Evolutionary conservation across 2,888 invertebrate species (phyloP).

Genomic region (Patella depressa): DNA sequence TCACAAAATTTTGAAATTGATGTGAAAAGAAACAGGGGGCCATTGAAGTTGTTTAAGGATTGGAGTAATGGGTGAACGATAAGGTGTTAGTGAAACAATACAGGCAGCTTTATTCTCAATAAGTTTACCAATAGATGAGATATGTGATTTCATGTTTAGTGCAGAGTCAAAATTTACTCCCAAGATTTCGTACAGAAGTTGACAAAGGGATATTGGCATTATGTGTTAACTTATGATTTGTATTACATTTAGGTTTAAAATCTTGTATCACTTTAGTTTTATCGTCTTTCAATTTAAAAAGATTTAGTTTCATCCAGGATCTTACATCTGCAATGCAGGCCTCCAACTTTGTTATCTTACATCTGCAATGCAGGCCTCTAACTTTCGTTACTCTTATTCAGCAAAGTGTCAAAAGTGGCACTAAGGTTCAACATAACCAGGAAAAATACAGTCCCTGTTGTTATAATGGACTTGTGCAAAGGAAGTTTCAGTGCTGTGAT

Average conservation of each 20-base stretch:
- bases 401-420: background rate
- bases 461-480: background rate
- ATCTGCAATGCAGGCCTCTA: background rate
- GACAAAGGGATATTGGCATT: too few relatives aligned
- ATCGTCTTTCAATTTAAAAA: background rate
- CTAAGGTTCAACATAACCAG: too few relatives aligned
- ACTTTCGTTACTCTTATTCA: background rate
- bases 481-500: too few relatives aligned
- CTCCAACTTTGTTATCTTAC: background rate
- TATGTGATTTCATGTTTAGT: background rate
- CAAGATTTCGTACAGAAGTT: too few relatives aligned
- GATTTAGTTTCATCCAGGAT: background rate
- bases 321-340: background rate
- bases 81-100: background rate
- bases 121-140: too few relatives aligned
- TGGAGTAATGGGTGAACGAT: background rate
- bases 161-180: background rate
- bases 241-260: too few relatives aligned
- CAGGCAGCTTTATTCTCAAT: slow-evolving; percentile 13
- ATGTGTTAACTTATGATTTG: too few relatives aligned
- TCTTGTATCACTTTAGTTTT: too few relatives aligned
- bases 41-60: slow-evolving; percentile 10
- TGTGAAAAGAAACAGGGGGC: background rate
- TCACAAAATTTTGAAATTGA: slow-evolving; percentile 8
- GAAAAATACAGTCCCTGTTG: background rate